phyloP scores from a whole-genome alignment of 2,888 invertebrate genomes.

The Zeuzera pyrina region DNA sequence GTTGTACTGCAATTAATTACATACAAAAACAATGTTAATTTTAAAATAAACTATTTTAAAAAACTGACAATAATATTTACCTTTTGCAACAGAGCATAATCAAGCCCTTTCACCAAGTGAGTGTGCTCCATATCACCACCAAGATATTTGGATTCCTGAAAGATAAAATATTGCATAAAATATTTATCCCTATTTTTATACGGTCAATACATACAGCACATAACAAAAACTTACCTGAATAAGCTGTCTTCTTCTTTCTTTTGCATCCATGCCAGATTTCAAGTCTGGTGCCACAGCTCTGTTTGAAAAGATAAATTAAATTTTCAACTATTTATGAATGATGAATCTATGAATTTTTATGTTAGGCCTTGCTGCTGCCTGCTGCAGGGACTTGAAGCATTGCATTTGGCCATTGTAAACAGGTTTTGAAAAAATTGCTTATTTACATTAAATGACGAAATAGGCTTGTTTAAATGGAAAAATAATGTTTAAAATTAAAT shows the following conservation, averaged over 20 bases:
- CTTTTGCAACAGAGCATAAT: constrained; percentile 86
- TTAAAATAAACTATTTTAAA: not conserved
- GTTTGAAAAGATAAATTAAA: no score
- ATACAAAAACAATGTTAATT: no score
- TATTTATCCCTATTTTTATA: no score
- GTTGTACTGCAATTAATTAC: not conserved
- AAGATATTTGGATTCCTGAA: constrained; percentile 97
- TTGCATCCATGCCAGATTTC: constrained; percentile 94
- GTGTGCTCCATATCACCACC: constrained; percentile 99
- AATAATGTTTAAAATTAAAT: no score
- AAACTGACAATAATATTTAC: constrained; percentile 28
- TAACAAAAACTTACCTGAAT: constrained; percentile 75
- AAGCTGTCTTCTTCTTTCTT: constrained; percentile 93
- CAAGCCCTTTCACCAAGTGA: constrained; percentile 96
- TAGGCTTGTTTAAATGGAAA: no score
- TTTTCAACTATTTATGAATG: no score
- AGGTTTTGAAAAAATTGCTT: no score
- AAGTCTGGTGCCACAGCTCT: constrained; percentile 97
- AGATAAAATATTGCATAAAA: constrained; percentile 9
- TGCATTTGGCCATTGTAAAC: no score
- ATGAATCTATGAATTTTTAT: no score
- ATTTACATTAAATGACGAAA: no score
- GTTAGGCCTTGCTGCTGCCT: no score
- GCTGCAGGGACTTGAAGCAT: no score
- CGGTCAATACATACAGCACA: not conserved